A percentile compares a stretch with the other conserved stretches of the same genome.
Conservation (phyloP, 1,140 invertebrate species). For the Lucilia sericata region DNA sequence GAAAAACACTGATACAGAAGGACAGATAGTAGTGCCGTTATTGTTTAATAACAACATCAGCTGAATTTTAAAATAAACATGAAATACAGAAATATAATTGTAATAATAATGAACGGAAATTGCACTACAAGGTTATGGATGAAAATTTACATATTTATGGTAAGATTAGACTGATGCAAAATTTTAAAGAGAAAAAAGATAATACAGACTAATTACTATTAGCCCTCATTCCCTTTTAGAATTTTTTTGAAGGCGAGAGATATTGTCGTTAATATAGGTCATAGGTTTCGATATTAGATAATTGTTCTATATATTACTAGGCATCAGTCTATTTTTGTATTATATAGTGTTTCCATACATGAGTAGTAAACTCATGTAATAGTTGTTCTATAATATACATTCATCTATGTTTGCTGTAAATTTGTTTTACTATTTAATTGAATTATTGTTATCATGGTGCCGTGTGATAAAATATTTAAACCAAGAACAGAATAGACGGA, state of each 20-base stretch:
- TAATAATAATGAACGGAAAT: constrained; percentile 35
- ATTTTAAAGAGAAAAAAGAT: too few species aligned
- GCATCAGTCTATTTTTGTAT: too few species aligned
- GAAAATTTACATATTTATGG: too few species aligned
- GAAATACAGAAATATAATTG: constrained; percentile 19
- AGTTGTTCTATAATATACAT: not conserved
- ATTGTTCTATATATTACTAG: too few species aligned
- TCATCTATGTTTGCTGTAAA: not conserved
- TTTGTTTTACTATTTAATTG: constrained; percentile 32
- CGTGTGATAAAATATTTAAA: constrained; percentile 6
- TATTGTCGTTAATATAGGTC: too few species aligned
- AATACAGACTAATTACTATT: too few species aligned
- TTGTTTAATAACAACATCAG: constrained; percentile 39
- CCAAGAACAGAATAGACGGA: not conserved
- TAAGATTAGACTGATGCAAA: too few species aligned
- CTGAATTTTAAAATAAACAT: constrained; percentile 33
- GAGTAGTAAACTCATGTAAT: too few species aligned
- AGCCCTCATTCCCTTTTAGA: too few species aligned
- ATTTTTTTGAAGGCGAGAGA: too few species aligned
- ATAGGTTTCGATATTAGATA: too few species aligned
- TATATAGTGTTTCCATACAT: too few species aligned
- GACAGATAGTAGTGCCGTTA: not conserved
- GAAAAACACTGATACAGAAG: not conserved
- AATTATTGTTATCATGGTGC: constrained; percentile 33
- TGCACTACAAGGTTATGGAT: not conserved